These are phyloP conservation scores for Diloba caeruleocephala DNA, from an alignment of 2,888 invertebrate genomes.

Conservation along the genomic window DNA sequence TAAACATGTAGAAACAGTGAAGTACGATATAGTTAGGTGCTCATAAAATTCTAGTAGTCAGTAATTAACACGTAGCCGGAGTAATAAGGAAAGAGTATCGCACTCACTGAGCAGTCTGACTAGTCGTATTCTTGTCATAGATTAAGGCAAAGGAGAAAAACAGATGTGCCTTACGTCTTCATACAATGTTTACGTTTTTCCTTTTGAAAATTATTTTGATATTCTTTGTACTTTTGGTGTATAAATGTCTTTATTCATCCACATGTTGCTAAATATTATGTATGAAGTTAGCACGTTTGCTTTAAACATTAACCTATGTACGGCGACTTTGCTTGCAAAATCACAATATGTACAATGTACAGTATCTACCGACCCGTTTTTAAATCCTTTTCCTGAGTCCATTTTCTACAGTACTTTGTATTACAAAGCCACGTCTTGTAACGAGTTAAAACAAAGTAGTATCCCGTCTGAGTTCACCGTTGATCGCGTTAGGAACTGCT, in stretches of 20 bases:
- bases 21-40: constrained; percentile 53
- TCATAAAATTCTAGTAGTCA: constrained; percentile 67
- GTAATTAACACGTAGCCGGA: constrained; percentile 71
- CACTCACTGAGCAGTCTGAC: constrained; percentile 64
- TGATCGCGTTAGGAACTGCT: constrained; percentile 42
- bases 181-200: too few relatives aligned
- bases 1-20: constrained; percentile 43
- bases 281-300: too few relatives aligned
- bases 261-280: too few relatives aligned
- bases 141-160: constrained; percentile 31
- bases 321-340: neutral
- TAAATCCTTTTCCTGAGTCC: neutral
- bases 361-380: too few relatives aligned
- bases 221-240: too few relatives aligned
- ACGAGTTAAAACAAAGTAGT: constrained; percentile 47
- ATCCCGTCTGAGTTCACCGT: constrained; percentile 53
- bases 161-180: constrained; percentile 17
- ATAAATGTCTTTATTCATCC: too few relatives aligned
- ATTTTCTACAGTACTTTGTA: constrained; percentile 9
- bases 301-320: too few relatives aligned
- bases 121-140: constrained; percentile 56
- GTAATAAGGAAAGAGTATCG: constrained; percentile 70
- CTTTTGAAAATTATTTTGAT: too few relatives aligned
- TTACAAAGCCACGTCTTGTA: constrained; percentile 14
- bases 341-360: neutral